These are phyloP conservation scores for Hypotaenidia philippensis DNA, from an alignment of 2,797 vertebrate species.

Conservation along the genomic window DNA sequence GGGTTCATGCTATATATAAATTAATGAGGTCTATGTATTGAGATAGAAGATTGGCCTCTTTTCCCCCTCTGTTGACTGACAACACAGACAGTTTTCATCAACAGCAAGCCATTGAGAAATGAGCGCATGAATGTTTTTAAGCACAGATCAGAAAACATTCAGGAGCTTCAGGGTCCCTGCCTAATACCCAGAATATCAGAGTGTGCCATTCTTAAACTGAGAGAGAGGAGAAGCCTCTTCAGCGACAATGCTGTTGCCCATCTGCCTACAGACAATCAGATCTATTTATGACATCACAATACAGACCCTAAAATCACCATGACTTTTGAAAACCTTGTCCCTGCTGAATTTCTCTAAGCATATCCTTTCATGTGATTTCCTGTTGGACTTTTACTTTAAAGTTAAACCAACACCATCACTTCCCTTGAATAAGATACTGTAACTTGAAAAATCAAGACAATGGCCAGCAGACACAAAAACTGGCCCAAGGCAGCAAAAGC, in stretches of 20 bases:
- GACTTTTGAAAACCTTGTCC: neutral
- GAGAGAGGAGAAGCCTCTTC: neutral
- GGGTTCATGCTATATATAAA: neutral
- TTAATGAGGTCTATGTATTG: neutral
- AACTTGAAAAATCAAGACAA: neutral
- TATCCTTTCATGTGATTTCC: neutral
- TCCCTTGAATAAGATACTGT: neutral
- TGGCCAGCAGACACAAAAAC: neutral
- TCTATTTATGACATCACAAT: neutral
- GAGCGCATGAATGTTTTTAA: accelerated
- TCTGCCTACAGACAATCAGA: neutral
- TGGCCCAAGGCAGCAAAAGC: neutral
- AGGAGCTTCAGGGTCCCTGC: neutral
- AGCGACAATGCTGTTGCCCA: neutral
- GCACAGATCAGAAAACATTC: neutral
- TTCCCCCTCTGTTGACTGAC: neutral
- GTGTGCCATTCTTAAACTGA: neutral
- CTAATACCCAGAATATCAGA: neutral
- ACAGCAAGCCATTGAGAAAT: neutral
- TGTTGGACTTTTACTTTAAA: neutral
- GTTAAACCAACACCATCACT: neutral
- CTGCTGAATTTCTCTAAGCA: neutral
- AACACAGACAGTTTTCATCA: neutral
- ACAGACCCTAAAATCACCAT: neutral
- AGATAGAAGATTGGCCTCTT: neutral